Evolutionary conservation across 2,888 invertebrate genomes (phyloP).

Genomic region (Polia nebulosa): DNA sequence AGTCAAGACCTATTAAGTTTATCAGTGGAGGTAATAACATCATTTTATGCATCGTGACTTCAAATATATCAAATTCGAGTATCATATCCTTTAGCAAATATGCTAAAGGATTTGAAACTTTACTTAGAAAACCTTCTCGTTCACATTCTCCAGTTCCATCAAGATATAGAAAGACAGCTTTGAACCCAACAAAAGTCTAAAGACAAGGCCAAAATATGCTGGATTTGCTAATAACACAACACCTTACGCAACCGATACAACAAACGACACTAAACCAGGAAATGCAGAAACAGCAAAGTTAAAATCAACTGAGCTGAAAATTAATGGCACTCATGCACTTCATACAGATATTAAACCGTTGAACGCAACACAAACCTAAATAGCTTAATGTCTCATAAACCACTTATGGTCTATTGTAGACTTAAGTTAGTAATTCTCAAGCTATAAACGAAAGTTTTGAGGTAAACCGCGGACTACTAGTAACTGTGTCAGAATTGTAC

Average conservation of each 20-base stretch:
- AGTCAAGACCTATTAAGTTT: too few relatives aligned
- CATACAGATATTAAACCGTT: constrained; percentile 38
- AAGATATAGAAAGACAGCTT: neutral
- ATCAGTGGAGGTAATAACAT: too few relatives aligned
- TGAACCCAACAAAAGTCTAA: neutral
- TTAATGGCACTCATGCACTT: constrained; percentile 17
- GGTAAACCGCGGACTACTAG: constrained; percentile 32
- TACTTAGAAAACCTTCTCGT: too few relatives aligned
- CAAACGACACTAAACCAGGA: constrained; percentile 6
- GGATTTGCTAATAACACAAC: neutral
- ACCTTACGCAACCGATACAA: neutral
- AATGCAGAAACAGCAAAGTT: constrained; percentile 5
- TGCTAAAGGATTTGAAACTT: too few relatives aligned
- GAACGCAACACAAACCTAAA: constrained; percentile 44
- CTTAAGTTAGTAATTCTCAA: constrained; percentile 30
- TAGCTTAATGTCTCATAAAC: constrained; percentile 43
- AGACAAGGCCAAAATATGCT: neutral
- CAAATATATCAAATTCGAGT: neutral
- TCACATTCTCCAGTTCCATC: neutral
- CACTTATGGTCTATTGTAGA: constrained; percentile 28
- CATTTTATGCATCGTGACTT: too few relatives aligned
- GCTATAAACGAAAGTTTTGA: constrained; percentile 57
- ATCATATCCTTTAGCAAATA: too few relatives aligned
- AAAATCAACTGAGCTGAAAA: constrained; percentile 21
- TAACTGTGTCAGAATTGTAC: constrained; percentile 49